Percentiles rank a stretch among this genome's conserved stretches.
Evolutionary conservation across 2,888 invertebrate species (phyloP).

Genomic region (Nomada lathburiana): DNA sequence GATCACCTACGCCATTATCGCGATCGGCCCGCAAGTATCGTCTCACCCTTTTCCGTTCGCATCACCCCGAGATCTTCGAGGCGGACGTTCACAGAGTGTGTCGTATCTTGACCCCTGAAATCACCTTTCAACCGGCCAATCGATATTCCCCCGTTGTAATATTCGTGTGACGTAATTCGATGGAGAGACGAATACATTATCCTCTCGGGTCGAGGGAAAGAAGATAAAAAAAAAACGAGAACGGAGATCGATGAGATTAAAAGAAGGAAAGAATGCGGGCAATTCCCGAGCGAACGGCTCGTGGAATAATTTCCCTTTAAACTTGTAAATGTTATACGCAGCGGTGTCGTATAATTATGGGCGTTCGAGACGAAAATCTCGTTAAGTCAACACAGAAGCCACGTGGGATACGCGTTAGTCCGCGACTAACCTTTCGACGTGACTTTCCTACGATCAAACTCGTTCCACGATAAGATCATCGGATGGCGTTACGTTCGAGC

Average conservation of each 20-base stretch:
- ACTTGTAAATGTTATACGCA: conserved; percentile 48
- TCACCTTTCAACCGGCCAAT: neutral
- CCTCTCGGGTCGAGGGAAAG: neutral
- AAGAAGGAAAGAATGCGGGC: conserved; percentile 12
- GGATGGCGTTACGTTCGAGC: conserved; percentile 65
- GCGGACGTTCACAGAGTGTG: conserved; percentile 39
- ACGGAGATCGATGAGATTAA: conserved; percentile 19
- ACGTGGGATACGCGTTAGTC: conserved; percentile 58
- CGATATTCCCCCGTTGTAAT: neutral
- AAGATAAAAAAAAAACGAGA: neutral
- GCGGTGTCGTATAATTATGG: conserved; percentile 42
- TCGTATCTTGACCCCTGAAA: conserved; percentile 44
- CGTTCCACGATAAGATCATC: conserved; percentile 74
- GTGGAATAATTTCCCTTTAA: conserved; percentile 38
- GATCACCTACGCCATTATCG: conserved; percentile 74
- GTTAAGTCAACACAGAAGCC: conserved; percentile 59
- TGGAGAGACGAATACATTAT: conserved; percentile 11
- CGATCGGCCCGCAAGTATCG: conserved; percentile 68
- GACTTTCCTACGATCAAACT: conserved; percentile 71
- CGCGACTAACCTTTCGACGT: conserved; percentile 64
- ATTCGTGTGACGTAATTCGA: neutral
- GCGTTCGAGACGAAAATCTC: conserved; percentile 55
- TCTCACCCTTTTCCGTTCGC: conserved; percentile 70
- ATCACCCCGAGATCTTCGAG: conserved; percentile 34
- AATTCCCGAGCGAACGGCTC: conserved; percentile 25